A percentile compares a stretch with the other conserved stretches of the same genome.
Conservation (phyloP, 2,113 vertebrate species). For the Genyomyrus donnyi region DNA sequence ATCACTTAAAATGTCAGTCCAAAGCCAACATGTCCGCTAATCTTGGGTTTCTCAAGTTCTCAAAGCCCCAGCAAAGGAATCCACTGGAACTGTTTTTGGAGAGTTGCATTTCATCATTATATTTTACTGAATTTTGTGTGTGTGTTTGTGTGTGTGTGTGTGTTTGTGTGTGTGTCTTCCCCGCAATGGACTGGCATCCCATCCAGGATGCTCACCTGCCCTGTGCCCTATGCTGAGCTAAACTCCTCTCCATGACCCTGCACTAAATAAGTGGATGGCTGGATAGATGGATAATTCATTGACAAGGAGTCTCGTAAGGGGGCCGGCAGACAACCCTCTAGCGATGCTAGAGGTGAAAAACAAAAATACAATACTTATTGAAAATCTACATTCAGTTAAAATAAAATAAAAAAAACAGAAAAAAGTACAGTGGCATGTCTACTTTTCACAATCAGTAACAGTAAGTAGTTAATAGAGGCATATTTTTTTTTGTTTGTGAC, state of each 20-base stretch:
- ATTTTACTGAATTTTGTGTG: conserved; percentile 14
- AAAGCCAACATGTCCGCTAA: conserved; percentile 30
- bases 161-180: neutral
- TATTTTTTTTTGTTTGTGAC: neutral
- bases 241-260: neutral
- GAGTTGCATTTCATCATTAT: neutral
- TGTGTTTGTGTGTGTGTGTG: neutral
- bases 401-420: neutral
- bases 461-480: neutral
- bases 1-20: conserved; percentile 17
- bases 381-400: neutral
- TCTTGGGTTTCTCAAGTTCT: conserved; percentile 27
- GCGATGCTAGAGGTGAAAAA: neutral
- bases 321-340: neutral
- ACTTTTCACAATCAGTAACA: neutral
- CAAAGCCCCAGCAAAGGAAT: conserved; percentile 37
- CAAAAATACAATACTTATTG: neutral
- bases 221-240: neutral
- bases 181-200: neutral
- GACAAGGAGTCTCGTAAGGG: neutral
- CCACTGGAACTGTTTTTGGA: conserved; percentile 1
- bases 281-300: neutral
- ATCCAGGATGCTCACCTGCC: neutral
- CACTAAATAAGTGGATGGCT: neutral
- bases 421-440: neutral